Evolutionary conservation across 2,888 invertebrate genomes (phyloP), one percentile per base, ranked within the genome.

Genomic region (Megalurothrips usitatus): DNA sequence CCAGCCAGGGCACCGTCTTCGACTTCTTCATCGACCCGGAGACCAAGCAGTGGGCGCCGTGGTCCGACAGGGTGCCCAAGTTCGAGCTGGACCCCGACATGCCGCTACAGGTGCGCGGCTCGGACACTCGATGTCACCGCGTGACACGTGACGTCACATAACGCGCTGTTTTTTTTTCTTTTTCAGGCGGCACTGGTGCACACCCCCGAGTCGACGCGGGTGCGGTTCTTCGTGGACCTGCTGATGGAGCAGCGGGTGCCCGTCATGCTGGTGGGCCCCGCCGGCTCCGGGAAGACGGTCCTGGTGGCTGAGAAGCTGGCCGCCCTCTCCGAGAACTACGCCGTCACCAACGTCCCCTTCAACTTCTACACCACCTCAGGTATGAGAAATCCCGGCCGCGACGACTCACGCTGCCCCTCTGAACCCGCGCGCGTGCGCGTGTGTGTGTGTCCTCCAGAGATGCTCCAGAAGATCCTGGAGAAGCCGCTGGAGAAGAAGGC

Each of bases 401-500:
- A 17, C 58, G 6, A 14, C 58, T 17, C 58, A 0, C 58, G 58
- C 58, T 58, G 14, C n/a, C 17, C 17, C 11, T 14, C 52, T 52
- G 19, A n/a, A 17, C 58, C 6, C 14, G 19, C 3, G 6, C 52
- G 34, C 78, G 34, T 6, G 34, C 14, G 19, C 3, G 6, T 10
- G 34, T 81, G 34, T 6, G 34, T 43, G 6, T 12, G 26, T 9
- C 28, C 82, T 83, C 3, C 81, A 86, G 88, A 96, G 87, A 96
- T 96, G 95, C 88, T 97, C 78, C 96, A 97, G 86, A 95, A 96
- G 86, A 94, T 97, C 80, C 88, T 98, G 81, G 98, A 98, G 86
- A 97, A 96, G 86, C 96, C 97, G 10, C 87, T 98, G 82, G 98
- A 98, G 87, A 98, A 98, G 89, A 98, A 98, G 87, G 98, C 98